Base-by-base conservation (phyloP, 2,113 vertebrate species). In the Crotalus viridis region DNA sequence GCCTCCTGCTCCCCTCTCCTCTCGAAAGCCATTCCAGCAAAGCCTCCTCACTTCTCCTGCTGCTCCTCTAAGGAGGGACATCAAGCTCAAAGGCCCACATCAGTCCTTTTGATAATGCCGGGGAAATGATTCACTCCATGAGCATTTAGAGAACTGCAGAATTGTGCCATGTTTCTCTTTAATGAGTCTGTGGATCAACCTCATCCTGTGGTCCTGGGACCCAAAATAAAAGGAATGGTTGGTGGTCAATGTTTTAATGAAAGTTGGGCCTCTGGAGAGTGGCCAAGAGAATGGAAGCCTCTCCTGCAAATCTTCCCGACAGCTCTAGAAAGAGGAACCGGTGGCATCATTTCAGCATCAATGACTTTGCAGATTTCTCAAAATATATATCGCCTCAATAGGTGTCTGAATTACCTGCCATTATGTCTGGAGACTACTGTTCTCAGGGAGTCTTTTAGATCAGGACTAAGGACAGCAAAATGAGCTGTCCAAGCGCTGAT, bases 101-200 rank as follows among this genome's bases (percentile, higher is more conserved):
- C 94, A 92, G 92, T 55, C 81, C 90, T 95, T 91, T 95, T 94
- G 94, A 3, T 91, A 96, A 91, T 93, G 94, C 88, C 64, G 48
- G 87, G 93, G 95, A 95, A 96, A 54, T 48, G 4, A 57, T 96
- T 95, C 95, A 94, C 93, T 89, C 81, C 94, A 61, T 90, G 46
- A 92, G 95, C 93, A 93, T 56, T 94, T 91, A 87, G 93, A 87
- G 88, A 88, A 89, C 94, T 89, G 87, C 93, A 93, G 89, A 90
- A 92, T 89, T 94, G 64, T 87, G 92, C 94, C 94, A 93, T 95
- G 94, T 89, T 94, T 96, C 95, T 95, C 91, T 95, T 95, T 91
- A 95, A 96, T 94, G 91, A 89, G 92, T 48, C 57, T 93, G 69
- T 89, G 19, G 39, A 61, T 87, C 93, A 95, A 93, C 94, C 93